Percentiles rank a stretch among this genome's conserved stretches.
Conservation (phyloP, 1,140 invertebrate genomes). For the Propsilocerus akamusi region DNA sequence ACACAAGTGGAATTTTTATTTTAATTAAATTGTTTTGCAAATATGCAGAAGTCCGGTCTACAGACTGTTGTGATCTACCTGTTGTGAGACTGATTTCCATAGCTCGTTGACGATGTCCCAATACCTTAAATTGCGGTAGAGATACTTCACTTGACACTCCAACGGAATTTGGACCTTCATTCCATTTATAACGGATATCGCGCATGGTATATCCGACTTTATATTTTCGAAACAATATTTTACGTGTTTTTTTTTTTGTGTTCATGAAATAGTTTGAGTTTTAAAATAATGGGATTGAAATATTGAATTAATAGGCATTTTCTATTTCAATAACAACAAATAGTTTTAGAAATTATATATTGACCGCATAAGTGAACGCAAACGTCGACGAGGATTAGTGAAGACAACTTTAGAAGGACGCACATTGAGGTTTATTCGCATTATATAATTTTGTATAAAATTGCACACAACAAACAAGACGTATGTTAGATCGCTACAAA, state of each 20-base stretch:
- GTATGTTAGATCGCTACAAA: too few species aligned
- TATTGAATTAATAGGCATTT: slow-evolving; percentile 3
- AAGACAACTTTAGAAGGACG: too few species aligned
- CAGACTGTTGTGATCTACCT: slow-evolving; percentile 35
- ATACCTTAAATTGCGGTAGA: slow-evolving; percentile 86
- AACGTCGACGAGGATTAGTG: too few species aligned
- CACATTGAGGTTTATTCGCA: too few species aligned
- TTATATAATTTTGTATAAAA: too few species aligned
- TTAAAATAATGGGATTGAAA: slow-evolving; percentile 1
- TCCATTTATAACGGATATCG: slow-evolving; percentile 92
- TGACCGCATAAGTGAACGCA: too few species aligned
- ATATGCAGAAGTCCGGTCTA: background rate
- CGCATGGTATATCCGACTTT: slow-evolving; percentile 94
- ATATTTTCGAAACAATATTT: slow-evolving; percentile 13
- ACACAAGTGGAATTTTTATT: too few species aligned
- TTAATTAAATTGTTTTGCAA: too few species aligned
- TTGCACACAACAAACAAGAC: too few species aligned
- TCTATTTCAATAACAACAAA: too few species aligned
- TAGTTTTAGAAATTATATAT: too few species aligned
- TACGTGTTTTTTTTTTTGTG: slow-evolving; percentile 6
- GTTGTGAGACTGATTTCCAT: slow-evolving; percentile 84
- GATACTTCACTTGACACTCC: slow-evolving; percentile 83
- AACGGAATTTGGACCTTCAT: slow-evolving; percentile 78
- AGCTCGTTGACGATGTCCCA: slow-evolving; percentile 71
- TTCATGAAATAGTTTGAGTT: background rate